Percentiles rank a stretch among this genome's conserved stretches.
Evolutionary conservation across 2,797 vertebrate species (phyloP).

Genomic region (Urosaurus nigricauda): DNA sequence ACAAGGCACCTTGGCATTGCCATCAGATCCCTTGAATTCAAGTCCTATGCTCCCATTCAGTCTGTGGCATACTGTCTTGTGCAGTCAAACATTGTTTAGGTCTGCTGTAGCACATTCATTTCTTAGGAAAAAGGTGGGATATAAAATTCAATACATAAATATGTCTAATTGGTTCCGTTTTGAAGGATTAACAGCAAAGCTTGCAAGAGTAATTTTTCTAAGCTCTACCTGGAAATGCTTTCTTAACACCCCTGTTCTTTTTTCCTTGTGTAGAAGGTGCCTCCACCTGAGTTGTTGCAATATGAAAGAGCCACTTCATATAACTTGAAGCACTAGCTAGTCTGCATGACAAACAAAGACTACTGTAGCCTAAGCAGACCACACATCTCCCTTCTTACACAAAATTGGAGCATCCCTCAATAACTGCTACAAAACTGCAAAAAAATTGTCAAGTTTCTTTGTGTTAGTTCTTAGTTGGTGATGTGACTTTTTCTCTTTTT

Average conservation of each 20-base stretch:
- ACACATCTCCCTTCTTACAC: neutral
- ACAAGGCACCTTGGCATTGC: neutral
- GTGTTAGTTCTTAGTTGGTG: conserved; percentile 15
- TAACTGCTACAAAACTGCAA: conserved; percentile 16
- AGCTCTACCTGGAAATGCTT: neutral
- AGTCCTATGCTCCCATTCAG: neutral
- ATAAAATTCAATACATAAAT: no score
- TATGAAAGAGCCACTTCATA: no score
- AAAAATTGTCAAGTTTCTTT: conserved; percentile 62
- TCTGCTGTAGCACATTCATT: neutral
- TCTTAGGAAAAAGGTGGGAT: no score
- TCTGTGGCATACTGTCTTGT: neutral
- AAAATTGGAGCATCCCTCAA: neutral
- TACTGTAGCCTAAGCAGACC: neutral
- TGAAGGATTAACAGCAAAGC: neutral
- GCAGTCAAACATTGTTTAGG: neutral
- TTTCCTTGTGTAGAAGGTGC: neutral
- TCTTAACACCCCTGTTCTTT: no score
- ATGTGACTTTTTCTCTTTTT: conserved; percentile 61
- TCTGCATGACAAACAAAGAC: neutral
- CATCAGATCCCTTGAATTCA: neutral
- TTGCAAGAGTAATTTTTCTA: no score
- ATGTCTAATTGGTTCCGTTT: neutral
- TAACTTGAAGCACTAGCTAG: no score
- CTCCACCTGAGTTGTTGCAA: neutral